Conservation (phyloP, 2,797 vertebrate genomes). For the Chaetodon trifasciatus region DNA sequence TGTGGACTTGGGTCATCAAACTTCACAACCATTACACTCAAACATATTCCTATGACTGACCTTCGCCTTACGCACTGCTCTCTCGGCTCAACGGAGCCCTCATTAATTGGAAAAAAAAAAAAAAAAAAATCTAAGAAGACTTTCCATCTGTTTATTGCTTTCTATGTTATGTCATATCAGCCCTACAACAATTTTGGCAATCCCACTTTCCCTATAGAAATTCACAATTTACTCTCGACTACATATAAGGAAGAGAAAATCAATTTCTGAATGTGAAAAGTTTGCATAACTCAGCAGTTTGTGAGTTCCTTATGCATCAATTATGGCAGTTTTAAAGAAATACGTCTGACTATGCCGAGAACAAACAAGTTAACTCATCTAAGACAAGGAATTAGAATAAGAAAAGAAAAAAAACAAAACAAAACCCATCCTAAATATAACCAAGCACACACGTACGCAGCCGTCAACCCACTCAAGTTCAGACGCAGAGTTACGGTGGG, state of each 20-base stretch:
- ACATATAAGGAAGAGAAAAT: constrained; percentile 1
- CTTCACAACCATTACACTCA: constrained; percentile 26
- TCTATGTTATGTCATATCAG: neutral
- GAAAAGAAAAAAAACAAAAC: neutral
- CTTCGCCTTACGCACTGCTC: constrained; percentile 13
- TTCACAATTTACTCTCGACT: constrained; percentile 9
- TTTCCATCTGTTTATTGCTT: constrained; percentile 9
- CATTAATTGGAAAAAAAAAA: too few relatives aligned
- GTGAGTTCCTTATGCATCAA: neutral
- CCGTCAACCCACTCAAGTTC: constrained; percentile 70
- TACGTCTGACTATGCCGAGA: neutral
- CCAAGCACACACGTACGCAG: neutral
- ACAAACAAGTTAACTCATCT: constrained; percentile 27
- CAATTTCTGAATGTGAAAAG: constrained; percentile 47
- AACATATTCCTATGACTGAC: constrained; percentile 29
- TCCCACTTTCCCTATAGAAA: constrained; percentile 27
- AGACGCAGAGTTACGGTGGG: constrained; percentile 49
- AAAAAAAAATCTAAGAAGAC: constrained; percentile 18
- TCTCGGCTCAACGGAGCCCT: neutral
- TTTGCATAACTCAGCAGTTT: constrained; percentile 29
- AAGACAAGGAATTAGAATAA: neutral
- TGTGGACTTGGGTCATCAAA: constrained; percentile 47
- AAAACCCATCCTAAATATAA: neutral
- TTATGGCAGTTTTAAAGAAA: neutral
- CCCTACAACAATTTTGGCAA: constrained; percentile 10